Percentiles rank a stretch among this genome's conserved stretches.
Evolutionary conservation across 2,113 vertebrate species (phyloP).

Genomic region (Illadopsis cleaveri): DNA sequence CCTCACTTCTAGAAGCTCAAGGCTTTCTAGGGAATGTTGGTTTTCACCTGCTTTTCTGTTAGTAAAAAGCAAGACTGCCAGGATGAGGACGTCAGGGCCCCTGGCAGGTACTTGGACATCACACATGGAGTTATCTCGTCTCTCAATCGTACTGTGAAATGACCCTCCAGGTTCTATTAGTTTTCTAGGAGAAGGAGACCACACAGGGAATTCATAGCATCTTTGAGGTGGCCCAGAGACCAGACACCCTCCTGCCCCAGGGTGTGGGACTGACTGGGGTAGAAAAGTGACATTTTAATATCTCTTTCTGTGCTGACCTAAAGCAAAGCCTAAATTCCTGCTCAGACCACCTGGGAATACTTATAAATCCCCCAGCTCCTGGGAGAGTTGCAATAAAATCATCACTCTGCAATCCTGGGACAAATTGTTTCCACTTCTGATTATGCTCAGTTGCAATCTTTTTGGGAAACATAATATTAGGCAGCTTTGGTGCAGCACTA

Average conservation of each 20-base stretch:
- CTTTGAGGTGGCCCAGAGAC: not conserved
- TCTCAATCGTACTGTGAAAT: not conserved
- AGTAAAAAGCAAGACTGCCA: not conserved
- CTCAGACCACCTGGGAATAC: not conserved
- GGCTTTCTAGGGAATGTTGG: not conserved
- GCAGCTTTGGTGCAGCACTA: not conserved
- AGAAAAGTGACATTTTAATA: not conserved
- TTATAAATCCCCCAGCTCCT: not conserved
- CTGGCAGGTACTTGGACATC: not conserved
- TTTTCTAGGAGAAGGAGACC: not conserved
- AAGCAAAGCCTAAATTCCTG: not conserved
- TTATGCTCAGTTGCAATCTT: not conserved
- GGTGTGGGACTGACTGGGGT: not conserved
- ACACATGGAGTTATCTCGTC: not conserved
- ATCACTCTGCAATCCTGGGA: not conserved
- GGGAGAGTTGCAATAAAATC: not conserved
- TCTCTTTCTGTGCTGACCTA: not conserved
- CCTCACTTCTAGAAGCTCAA: not conserved
- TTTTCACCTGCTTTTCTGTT: not conserved
- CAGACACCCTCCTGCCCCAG: not conserved
- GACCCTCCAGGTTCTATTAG: not conserved
- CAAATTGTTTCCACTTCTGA: not conserved
- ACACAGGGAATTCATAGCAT: not conserved
- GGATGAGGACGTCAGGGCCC: not conserved
- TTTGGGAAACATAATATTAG: not conserved